Evolutionary conservation across 2,888 invertebrate species (phyloP), one percentile per base, ranked within the genome.

Genomic region (Rhingia rostrata): DNA sequence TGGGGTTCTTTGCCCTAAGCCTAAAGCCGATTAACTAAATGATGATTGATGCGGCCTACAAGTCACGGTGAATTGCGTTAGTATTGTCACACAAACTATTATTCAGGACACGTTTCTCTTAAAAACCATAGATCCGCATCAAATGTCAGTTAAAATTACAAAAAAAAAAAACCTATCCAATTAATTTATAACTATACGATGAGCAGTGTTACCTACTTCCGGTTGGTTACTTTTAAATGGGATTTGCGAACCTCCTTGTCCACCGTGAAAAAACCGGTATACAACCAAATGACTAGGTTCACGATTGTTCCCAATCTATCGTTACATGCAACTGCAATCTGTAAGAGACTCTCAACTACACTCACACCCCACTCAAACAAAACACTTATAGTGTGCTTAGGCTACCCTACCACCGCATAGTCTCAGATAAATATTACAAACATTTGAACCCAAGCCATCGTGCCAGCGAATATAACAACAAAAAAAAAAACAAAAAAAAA

Each of bases 201-300:
- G 14, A 12, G 22, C 12, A 22, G 22, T 45, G 4, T n/a, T 9
- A 37, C 39, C 14, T 47, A 60, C 60, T 10, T 49, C 45, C 22
- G 22, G 22, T 22, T 22, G 22, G 22, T 22, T 22, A 7, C n/a
- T 56, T 30, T 33, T 5, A 32, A 49, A 60, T 60, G 60, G 22
- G 22, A 70, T 47, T 60, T 70, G 58, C 60, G 49, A 70, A 60
- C 60, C 70, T 60, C 70, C 49, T 49, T 60, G 58, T 60, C 70
- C 58, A 70, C n/a, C 32, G 49, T 14, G 58, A 58, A 10, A 41
- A 51, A 33, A 58, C 37, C 56, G 32, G 47, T 58, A 58, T 47
- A 47, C 47, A 22, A 22, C 22, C 22, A 22, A 22, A 22, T 22
- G 22, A 22, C 22, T 22, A 22, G 22, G 22, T 22, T 22, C 22